A percentile compares a stretch with the other conserved stretches of the same genome.
Conservation (phyloP, 30 jellyfish, hydroid and myxozoan genomes). For the Hydra vulgaris region DNA sequence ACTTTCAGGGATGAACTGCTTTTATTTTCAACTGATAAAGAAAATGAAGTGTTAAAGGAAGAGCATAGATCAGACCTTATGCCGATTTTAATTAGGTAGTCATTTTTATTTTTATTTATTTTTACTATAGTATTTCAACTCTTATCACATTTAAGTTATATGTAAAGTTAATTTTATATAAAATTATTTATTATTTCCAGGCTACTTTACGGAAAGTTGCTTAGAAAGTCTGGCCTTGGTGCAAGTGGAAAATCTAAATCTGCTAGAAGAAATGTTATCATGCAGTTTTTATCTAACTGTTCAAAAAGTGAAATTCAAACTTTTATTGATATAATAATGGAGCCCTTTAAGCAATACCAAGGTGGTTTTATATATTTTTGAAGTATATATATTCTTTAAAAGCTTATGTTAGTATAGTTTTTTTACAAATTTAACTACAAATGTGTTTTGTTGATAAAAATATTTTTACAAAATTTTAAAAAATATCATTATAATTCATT, state of each 20-base stretch:
- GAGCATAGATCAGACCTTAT: constrained; percentile 55
- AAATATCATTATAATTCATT: too few relatives aligned
- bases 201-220: constrained; percentile 63
- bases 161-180: not conserved
- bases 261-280: constrained; percentile 61
- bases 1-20: constrained; percentile 62
- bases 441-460: too few relatives aligned
- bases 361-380: not conserved
- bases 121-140: not conserved
- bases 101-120: too few relatives aligned
- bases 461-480: too few relatives aligned
- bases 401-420: too few relatives aligned
- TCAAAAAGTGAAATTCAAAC: constrained; percentile 42
- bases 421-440: too few relatives aligned
- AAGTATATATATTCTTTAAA: too few relatives aligned
- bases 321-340: constrained; percentile 42
- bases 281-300: constrained; percentile 53
- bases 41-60: constrained; percentile 19
- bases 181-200: constrained; percentile 8
- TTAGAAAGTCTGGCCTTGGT: constrained; percentile 81
- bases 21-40: constrained; percentile 38
- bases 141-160: too few relatives aligned
- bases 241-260: constrained; percentile 64
- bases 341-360: constrained; percentile 28
- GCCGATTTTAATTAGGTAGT: constrained; percentile 60